Base-by-base conservation (phyloP, 2,113 vertebrate species). In the Ophiodon elongatus region DNA sequence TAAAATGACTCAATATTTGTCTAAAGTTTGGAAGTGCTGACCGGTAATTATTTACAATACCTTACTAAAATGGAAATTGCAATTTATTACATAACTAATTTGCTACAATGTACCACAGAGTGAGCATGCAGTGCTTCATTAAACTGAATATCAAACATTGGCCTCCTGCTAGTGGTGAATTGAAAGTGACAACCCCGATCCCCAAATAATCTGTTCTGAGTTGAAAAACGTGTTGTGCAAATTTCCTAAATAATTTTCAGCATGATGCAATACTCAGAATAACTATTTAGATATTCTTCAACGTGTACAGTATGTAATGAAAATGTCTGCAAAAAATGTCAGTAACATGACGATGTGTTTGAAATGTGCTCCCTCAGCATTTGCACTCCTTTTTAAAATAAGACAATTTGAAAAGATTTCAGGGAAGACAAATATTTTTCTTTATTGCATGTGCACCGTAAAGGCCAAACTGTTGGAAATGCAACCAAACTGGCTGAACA, bases 381-480 rank as follows among this genome's bases (percentile, higher is more conserved):
- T 82, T 88, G 75, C 75, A 75, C 62, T 89, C 35, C 60, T 85
- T 83, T 85, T 65, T 52, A 33, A 52, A 69, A 73, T 43, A 5
- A 73, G 4, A 14, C 27, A 15, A 75, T 17, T 60, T 57, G 6
- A 81, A 79, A 75, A 41, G 6, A 54, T 29, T 80, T 66, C 63
- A 59, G 45, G 33, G 50, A 69, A 76, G 62, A 63, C 41, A 39
- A 37, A 63, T 83, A 31, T 82, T 82, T 67, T 81, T 83, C 57
- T 81, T 66, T 86, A 76, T n/a, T 87, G 89, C 88, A 92, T 93
- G 88, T 91, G 83, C 77, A 59, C 71, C 59, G 13, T 41, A 39
- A n/a, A 31, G 6, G 57, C n/a, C 79, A 73, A 29, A 39, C 54
- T 80, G 19, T 85, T 73, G 31, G 43, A 45, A 50, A 64, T 73